Conservation (phyloP, 2,113 vertebrate genomes). For the Variabilichromis moorii region DNA sequence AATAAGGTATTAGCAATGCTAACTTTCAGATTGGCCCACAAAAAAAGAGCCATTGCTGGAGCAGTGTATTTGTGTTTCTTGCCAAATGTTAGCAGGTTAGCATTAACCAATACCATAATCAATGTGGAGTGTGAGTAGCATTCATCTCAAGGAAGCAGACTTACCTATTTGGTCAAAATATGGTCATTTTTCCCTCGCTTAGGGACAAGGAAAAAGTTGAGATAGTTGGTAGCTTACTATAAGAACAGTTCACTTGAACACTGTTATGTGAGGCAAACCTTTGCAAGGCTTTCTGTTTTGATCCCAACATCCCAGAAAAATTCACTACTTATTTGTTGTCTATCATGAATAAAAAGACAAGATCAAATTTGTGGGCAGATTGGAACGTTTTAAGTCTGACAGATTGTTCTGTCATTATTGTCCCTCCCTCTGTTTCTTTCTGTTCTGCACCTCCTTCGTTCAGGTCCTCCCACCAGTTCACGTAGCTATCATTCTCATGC, state of each 20-base stretch:
- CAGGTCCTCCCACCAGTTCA: not conserved
- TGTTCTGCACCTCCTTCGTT: conserved; percentile 30
- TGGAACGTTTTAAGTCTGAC: conserved; percentile 55
- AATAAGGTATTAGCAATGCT: not conserved
- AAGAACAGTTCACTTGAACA: not conserved
- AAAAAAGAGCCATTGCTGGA: not conserved
- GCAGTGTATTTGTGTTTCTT: not conserved
- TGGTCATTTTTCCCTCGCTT: not conserved
- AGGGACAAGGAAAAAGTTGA: not conserved
- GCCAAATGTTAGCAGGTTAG: not conserved
- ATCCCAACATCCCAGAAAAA: not conserved
- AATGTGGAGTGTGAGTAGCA: not conserved
- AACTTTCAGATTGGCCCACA: not conserved
- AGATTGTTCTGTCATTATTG: conserved; percentile 34
- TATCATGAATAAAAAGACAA: not conserved
- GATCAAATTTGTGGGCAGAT: conserved; percentile 5
- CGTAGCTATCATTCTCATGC: not conserved
- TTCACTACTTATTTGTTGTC: not conserved
- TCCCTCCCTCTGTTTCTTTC: not conserved
- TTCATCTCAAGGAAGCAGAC: not conserved
- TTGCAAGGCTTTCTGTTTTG: not conserved
- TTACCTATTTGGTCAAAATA: not conserved
- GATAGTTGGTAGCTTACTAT: not conserved
- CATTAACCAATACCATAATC: not conserved
- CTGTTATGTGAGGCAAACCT: not conserved